These are phyloP conservation scores for Pocillopora grandis DNA, from an alignment of 92 coral and sea anemone species.

Conservation along the genomic window DNA sequence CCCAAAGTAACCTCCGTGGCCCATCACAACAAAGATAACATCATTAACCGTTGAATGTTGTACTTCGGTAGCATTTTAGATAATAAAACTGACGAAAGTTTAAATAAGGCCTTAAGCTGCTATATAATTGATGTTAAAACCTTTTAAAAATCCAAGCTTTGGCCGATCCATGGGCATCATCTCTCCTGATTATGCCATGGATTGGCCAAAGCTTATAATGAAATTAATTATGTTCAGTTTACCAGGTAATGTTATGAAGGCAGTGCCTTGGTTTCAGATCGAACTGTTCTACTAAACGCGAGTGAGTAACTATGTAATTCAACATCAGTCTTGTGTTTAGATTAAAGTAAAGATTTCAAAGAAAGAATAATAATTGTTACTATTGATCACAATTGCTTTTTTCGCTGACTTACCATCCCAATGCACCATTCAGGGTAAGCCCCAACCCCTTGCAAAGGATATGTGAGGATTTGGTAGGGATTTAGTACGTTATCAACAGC, in stretches of 20 bases:
- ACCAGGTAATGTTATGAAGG: neutral
- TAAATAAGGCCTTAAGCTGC: too few relatives aligned
- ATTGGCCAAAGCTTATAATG: neutral
- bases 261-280: conserved; percentile 7
- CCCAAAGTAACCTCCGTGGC: too few relatives aligned
- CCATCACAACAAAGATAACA: too few relatives aligned
- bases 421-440: neutral
- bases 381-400: neutral
- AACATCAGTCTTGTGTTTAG: conserved; percentile 1
- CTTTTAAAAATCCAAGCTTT: too few relatives aligned
- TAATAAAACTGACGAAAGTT: too few relatives aligned
- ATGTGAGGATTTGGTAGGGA: neutral
- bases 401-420: neutral
- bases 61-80: too few relatives aligned
- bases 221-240: neutral
- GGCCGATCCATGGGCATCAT: too few relatives aligned
- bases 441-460: neutral
- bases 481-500: too few relatives aligned
- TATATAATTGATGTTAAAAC: too few relatives aligned
- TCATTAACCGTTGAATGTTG: too few relatives aligned
- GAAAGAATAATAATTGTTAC: conserved; percentile 14
- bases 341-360: conserved; percentile 5
- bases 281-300: neutral
- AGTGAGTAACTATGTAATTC: neutral
- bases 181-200: too few relatives aligned